phyloP scores from a whole-genome alignment of 2,888 invertebrate species.

The Acanthosoma haemorrhoidale region DNA sequence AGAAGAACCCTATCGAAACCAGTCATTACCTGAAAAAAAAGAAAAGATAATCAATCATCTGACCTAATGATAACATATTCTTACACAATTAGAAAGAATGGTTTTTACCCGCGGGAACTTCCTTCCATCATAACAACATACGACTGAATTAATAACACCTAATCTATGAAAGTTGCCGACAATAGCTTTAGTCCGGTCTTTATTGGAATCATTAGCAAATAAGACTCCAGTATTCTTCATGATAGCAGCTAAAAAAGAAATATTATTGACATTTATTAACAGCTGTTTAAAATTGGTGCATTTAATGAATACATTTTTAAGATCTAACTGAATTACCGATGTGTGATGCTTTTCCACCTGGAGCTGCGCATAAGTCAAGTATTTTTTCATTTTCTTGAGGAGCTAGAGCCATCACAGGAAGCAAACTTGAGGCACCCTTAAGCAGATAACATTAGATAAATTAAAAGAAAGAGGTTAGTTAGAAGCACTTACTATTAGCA shows the following conservation, averaged over 20 bases:
- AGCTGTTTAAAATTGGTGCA: background rate
- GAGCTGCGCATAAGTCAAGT: slow-evolving; percentile 96
- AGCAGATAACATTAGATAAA: too few species aligned
- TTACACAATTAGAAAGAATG: background rate
- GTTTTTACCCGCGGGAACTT: slow-evolving; percentile 61
- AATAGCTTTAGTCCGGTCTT: slow-evolving; percentile 82
- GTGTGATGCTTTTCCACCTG: slow-evolving; percentile 97
- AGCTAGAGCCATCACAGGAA: slow-evolving; percentile 96
- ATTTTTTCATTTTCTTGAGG: slow-evolving; percentile 93
- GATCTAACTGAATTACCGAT: slow-evolving; percentile 55
- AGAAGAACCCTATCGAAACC: slow-evolving; percentile 92
- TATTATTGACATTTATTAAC: slow-evolving; percentile 10
- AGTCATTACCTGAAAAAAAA: slow-evolving; percentile 60
- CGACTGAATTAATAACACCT: slow-evolving; percentile 88
- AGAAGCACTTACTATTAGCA: too few species aligned
- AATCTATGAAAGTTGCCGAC: slow-evolving; percentile 95
- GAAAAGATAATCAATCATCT: background rate
- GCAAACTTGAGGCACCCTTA: slow-evolving; percentile 84
- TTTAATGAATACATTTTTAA: background rate
- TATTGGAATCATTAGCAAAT: slow-evolving; percentile 93
- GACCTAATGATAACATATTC: background rate
- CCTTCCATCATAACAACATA: slow-evolving; percentile 84
- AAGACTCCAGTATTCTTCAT: slow-evolving; percentile 98
- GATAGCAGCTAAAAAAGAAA: slow-evolving; percentile 61
- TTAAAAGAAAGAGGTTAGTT: too few species aligned